Conservation (phyloP, 2,113 vertebrate genomes). For the Scolopax mira region DNA sequence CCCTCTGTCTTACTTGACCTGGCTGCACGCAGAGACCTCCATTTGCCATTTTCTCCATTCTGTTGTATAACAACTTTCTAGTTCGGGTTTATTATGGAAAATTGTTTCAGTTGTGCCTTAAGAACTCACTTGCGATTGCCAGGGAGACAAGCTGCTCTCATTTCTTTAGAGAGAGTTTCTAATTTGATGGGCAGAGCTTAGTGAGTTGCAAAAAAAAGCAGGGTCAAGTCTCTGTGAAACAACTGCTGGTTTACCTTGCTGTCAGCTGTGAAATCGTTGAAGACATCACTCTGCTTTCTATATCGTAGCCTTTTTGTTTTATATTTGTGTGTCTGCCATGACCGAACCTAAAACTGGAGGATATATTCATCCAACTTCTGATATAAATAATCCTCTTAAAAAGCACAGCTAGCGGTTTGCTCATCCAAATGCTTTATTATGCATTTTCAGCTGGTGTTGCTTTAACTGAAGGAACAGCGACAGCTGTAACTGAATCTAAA, state of each 20-base stretch:
- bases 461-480: constrained; percentile 38
- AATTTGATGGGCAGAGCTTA: constrained; percentile 61
- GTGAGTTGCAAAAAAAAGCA: constrained; percentile 22
- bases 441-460: constrained; percentile 31
- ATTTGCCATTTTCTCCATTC: neutral
- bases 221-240: constrained; percentile 17
- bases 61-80: constrained; percentile 24
- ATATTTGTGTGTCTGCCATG: neutral
- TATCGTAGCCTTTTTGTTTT: neutral
- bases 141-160: constrained; percentile 63
- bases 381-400: constrained; percentile 65
- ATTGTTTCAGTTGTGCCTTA: constrained; percentile 29
- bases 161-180: constrained; percentile 56
- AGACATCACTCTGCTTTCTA: neutral
- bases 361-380: constrained; percentile 31
- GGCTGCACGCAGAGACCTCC: neutral
- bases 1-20: neutral
- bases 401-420: constrained; percentile 47
- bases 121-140: neutral
- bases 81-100: neutral
- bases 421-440: constrained; percentile 32
- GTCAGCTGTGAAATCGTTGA: constrained; percentile 2
- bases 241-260: constrained; percentile 23
- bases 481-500: constrained; percentile 31
- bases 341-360: neutral